phyloP scores from a whole-genome alignment of 2,113 vertebrate genomes.

The Pelodiscus sinensis region DNA sequence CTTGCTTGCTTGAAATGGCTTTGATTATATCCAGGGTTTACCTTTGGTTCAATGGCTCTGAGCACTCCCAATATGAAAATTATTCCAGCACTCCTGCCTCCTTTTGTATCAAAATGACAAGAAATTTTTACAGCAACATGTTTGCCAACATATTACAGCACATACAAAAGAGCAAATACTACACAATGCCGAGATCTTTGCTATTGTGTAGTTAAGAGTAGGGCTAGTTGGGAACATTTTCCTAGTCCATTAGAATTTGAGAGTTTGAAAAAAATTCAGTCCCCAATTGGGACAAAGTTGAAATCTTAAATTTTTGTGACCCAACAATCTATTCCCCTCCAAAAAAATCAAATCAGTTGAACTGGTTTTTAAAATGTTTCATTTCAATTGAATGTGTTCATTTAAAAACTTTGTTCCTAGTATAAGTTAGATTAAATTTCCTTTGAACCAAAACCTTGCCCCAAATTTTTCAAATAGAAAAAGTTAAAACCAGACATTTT shows the following conservation, averaged over 20 bases:
- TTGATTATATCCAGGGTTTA: no score
- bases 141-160: background rate
- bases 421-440: background rate
- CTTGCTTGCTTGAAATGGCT: no score
- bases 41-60: no score
- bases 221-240: background rate
- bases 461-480: background rate
- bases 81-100: no score
- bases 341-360: background rate
- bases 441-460: background rate
- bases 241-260: background rate
- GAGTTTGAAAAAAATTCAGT: background rate
- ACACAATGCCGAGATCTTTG: background rate
- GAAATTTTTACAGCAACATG: background rate
- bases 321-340: background rate
- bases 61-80: no score
- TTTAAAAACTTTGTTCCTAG: background rate
- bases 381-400: background rate
- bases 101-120: background rate
- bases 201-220: background rate
- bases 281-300: background rate
- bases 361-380: background rate
- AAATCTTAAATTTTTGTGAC: background rate
- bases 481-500: background rate
- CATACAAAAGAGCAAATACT: background rate